These are phyloP conservation scores for Slavum lentiscoides DNA, from an alignment of 2,888 invertebrate genomes.

Conservation along the genomic window DNA sequence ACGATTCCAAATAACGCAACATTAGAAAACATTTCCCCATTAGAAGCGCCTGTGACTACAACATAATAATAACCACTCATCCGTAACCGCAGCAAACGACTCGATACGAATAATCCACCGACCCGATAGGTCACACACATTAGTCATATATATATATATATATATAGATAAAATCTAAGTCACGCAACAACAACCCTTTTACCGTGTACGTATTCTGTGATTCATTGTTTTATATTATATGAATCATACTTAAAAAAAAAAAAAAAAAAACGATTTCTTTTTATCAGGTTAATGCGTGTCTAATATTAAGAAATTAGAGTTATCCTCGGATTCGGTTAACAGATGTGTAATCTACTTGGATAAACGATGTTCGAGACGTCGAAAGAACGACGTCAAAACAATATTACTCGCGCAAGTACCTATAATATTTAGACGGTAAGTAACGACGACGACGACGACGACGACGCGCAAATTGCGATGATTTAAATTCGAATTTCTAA, in stretches of 20 bases:
- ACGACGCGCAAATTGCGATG: neutral
- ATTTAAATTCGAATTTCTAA: no score
- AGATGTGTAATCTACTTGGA: neutral
- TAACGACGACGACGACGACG: no score
- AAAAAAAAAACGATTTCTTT: no score
- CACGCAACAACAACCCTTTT: slow-evolving; percentile 45
- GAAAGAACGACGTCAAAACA: neutral
- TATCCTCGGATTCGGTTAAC: neutral
- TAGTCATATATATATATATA: no score
- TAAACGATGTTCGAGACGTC: no score
- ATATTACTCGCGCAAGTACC: neutral
- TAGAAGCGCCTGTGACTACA: neutral
- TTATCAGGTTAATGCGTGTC: neutral
- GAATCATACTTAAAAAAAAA: slow-evolving; percentile 22
- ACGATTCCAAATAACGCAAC: slow-evolving; percentile 9
- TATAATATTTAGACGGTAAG: neutral
- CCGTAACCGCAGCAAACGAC: slow-evolving; percentile 27
- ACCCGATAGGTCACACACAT: neutral
- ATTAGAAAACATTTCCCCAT: neutral
- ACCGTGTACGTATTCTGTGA: neutral
- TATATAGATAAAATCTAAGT: slow-evolving; percentile 8
- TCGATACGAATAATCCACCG: neutral
- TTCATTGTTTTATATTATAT: slow-evolving; percentile 10
- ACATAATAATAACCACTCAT: neutral
- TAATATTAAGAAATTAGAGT: neutral